Conservation (phyloP, 2,113 vertebrate species). For the Mustelus asterias region DNA sequence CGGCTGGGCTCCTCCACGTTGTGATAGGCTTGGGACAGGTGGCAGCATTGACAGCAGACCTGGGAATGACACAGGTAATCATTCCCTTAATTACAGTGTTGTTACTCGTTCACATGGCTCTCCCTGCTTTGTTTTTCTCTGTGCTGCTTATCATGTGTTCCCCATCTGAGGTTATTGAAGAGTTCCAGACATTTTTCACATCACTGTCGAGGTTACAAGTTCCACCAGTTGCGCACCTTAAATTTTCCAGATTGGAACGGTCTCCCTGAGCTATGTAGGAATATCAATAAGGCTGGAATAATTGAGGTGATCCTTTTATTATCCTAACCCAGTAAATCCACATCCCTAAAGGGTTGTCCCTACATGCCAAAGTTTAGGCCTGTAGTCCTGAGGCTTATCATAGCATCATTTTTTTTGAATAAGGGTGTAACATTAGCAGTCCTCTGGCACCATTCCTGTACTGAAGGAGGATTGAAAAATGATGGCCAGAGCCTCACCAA, state of each 20-base stretch:
- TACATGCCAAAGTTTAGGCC: no score
- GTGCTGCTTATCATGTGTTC: neutral
- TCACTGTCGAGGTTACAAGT: neutral
- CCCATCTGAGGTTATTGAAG: neutral
- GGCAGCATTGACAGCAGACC: slow-evolving; percentile 89
- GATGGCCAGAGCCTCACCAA: no score
- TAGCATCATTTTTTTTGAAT: no score
- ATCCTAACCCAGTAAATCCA: neutral
- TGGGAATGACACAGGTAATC: slow-evolving; percentile 42
- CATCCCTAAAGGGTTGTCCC: no score
- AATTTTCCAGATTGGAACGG: no score
- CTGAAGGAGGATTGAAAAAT: no score
- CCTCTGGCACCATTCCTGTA: no score
- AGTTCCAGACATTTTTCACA: neutral
- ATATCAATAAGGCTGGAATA: neutral
- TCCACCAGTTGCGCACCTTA: neutral
- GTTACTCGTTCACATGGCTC: neutral
- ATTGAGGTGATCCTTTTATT: neutral
- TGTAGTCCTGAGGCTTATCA: no score
- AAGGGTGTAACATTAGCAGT: no score
- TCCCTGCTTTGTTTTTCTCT: neutral
- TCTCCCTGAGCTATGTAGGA: no score
- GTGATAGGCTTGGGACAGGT: slow-evolving; percentile 64
- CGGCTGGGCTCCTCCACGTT: slow-evolving; percentile 84
- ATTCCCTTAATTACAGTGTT: neutral